phyloP scores from a whole-genome alignment of 2,888 invertebrate genomes.

The Drepana falcataria region DNA sequence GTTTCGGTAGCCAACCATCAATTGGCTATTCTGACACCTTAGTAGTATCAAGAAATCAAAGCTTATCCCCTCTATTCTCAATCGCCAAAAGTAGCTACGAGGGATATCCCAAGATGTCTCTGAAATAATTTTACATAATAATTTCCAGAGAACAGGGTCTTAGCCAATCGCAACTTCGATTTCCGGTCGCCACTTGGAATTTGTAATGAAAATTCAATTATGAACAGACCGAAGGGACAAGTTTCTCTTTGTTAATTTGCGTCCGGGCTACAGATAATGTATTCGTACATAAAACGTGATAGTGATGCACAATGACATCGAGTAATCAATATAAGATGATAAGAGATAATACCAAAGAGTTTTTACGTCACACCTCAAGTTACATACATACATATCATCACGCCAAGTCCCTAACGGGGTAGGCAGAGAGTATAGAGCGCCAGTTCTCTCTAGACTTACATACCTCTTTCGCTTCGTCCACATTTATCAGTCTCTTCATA shows the following conservation, averaged over 20 bases:
- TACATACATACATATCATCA: too few relatives aligned
- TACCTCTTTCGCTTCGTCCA: too few relatives aligned
- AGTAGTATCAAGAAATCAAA: background rate
- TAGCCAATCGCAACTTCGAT: constrained; percentile 4
- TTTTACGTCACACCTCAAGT: too few relatives aligned
- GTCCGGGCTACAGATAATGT: background rate
- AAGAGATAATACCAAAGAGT: too few relatives aligned
- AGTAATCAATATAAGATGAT: background rate
- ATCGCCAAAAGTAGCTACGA: background rate
- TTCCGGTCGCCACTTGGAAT: constrained; percentile 3
- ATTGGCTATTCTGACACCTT: too few relatives aligned
- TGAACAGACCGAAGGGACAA: background rate
- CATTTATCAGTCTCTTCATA: too few relatives aligned
- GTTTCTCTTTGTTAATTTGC: constrained; percentile 2
- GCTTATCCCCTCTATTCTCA: background rate
- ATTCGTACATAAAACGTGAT: background rate
- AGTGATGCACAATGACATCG: background rate
- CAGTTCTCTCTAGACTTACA: too few relatives aligned
- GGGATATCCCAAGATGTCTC: background rate
- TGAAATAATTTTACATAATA: background rate
- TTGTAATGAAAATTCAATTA: constrained; percentile 2
- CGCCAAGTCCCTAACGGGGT: too few relatives aligned
- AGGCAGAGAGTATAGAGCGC: too few relatives aligned
- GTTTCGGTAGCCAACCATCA: too few relatives aligned
- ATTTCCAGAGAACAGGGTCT: background rate